Conservation (phyloP, 2,888 invertebrate species). For the Nemapogon koenigi region DNA sequence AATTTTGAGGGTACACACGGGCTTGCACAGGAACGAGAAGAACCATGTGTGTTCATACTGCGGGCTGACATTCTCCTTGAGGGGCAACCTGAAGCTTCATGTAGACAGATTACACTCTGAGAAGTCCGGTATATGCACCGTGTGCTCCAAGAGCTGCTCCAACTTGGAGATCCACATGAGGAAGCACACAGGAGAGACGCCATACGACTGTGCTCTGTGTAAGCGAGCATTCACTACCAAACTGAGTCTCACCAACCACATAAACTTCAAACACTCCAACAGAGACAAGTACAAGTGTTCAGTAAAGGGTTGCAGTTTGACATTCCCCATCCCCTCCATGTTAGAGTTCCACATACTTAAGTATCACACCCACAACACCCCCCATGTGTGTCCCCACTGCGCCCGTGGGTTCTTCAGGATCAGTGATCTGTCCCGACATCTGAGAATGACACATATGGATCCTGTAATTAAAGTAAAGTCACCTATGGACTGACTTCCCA, state of each 20-base stretch:
- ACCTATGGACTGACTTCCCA: conserved; percentile 10
- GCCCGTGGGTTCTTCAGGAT: conserved; percentile 45
- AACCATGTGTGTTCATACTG: conserved; percentile 48
- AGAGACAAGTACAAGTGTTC: conserved; percentile 46
- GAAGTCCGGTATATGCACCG: conserved; percentile 55
- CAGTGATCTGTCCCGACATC: conserved; percentile 48
- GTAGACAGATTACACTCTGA: conserved; percentile 62
- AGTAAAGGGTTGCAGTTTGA: conserved; percentile 39
- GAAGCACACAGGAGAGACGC: conserved; percentile 63
- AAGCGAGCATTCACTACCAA: conserved; percentile 35
- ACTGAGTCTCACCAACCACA: conserved; percentile 40
- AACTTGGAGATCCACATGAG: conserved; percentile 63
- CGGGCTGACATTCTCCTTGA: conserved; percentile 49
- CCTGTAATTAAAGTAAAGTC: conserved; percentile 21
- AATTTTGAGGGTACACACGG: conserved; percentile 56
- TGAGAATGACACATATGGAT: conserved; percentile 41
- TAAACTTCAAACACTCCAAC: conserved; percentile 48
- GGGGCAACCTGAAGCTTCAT: conserved; percentile 62
- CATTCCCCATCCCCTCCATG: conserved; percentile 48
- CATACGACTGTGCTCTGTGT: conserved; percentile 42
- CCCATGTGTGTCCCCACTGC: conserved; percentile 47
- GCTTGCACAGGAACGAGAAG: conserved; percentile 43
- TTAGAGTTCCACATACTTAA: conserved; percentile 52
- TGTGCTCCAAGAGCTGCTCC: conserved; percentile 60
- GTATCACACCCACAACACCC: conserved; percentile 48